Base-by-base conservation (phyloP, 1,140 invertebrate species). In the Drosophila orena region DNA sequence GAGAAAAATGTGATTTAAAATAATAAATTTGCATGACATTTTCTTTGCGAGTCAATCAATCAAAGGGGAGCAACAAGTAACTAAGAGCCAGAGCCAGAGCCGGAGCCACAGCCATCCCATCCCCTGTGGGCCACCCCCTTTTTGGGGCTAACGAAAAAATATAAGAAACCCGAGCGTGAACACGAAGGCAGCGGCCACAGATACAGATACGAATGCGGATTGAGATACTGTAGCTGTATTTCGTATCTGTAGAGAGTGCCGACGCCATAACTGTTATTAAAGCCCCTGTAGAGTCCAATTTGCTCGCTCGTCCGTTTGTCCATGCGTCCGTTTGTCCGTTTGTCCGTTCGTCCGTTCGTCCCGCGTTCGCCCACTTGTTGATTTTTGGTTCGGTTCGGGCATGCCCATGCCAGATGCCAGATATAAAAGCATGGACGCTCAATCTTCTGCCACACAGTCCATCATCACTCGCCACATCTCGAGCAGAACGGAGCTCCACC, bases 341-440 rank as follows among this genome's bases (percentile, higher is more conserved):
- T 42, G 40, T 69, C 49, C 30, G 46, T 46, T 35, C 24, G 40
- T 65, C 54, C 42, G 54, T 47, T 50, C 42, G 35, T 55, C 47
- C 66, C 44, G 34, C 57, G 7, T 53, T 35, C 69, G 68, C 66
- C 74, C 74, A 86, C 78, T 88, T 86, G 81, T 86, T 83, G 83
- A 81, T 60, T 86, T 50, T 34, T 27, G 47, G n/a, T 47, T 88
- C 78, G 81, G 40, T 44, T 44, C 42, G 42, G 78, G 60, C 49
- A 75, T 75, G 76, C 35, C 20, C 14, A 42, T 42, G 42, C 42
- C 42, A 44, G 15, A 55, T 56, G 40, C 38, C 38, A 37, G 60
- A 88, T 86, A 86, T 86, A 86, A 86, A 81, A 88, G 83, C 81
- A 70, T 79, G 69, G 74, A 83, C 66, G 84, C 79, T 83, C 75